Conservation (phyloP, 2,113 vertebrate species). For the Uropsilus gracilis region DNA sequence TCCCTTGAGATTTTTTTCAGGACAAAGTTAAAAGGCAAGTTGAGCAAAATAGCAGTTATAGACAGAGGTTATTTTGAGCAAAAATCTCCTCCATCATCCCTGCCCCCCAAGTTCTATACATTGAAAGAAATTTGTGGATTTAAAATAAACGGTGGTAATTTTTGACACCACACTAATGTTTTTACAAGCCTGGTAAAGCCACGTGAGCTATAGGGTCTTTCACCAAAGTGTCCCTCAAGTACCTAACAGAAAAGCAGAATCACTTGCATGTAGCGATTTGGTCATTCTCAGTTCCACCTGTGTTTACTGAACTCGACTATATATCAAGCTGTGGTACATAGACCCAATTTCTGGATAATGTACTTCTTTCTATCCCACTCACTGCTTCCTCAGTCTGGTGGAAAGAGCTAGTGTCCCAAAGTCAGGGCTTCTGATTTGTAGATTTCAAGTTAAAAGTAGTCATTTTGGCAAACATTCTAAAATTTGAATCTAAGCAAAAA, state of each 20-base stretch:
- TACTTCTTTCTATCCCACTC: not conserved
- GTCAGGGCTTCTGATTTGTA: not conserved
- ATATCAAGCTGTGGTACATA: not conserved
- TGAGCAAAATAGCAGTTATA: conserved; percentile 47
- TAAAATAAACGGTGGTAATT: conserved; percentile 81
- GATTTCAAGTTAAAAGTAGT: not conserved
- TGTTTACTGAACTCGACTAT: not conserved
- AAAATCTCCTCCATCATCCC: conserved; percentile 39
- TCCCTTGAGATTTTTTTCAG: conserved; percentile 70
- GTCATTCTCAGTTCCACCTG: not conserved
- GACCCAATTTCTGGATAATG: not conserved
- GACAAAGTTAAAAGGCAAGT: conserved; percentile 66
- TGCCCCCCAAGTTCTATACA: conserved; percentile 71
- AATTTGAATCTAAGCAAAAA: not conserved
- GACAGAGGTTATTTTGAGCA: conserved; percentile 58
- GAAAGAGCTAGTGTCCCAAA: not conserved
- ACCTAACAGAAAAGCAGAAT: not conserved
- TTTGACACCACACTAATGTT: conserved; percentile 81
- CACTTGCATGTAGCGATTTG: not conserved
- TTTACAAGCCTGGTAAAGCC: conserved; percentile 79
- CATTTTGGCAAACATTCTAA: not conserved
- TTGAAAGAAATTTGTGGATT: conserved; percentile 77
- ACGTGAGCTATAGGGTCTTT: conserved; percentile 78
- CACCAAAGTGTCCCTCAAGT: conserved; percentile 81
- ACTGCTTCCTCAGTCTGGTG: not conserved